Evolutionary conservation across 2,888 invertebrate species (phyloP).

Genomic region (Drosophila affinis): DNA sequence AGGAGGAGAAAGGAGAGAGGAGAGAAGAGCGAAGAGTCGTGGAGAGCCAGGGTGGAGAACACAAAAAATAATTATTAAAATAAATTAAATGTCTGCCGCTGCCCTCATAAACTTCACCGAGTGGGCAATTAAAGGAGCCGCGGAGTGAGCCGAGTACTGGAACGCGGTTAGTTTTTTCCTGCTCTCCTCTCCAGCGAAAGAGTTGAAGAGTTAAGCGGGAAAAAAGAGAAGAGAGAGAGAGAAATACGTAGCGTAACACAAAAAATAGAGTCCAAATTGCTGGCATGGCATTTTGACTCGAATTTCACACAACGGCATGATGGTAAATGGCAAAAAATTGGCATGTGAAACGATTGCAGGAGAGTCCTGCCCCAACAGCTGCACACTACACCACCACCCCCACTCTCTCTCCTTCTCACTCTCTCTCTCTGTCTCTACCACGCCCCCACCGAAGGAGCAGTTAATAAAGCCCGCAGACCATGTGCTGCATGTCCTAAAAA

Average conservation of each 20-base stretch:
- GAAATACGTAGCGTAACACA: neutral
- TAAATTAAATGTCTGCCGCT: slow-evolving; percentile 78
- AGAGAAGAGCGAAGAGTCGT: too few species aligned
- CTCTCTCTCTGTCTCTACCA: neutral
- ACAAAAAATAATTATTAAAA: slow-evolving; percentile 73
- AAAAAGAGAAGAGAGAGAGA: slow-evolving; percentile 4
- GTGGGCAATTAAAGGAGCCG: slow-evolving; percentile 72
- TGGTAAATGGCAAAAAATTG: slow-evolving; percentile 37
- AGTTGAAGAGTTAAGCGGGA: slow-evolving; percentile 45
- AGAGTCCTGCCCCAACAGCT: slow-evolving; percentile 6
- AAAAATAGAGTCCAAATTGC: slow-evolving; percentile 38
- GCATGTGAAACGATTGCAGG: slow-evolving; percentile 35
- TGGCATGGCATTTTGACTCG: slow-evolving; percentile 44
- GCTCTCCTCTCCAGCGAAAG: slow-evolving; percentile 35
- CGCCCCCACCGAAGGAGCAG: slow-evolving; percentile 50
- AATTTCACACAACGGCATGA: slow-evolving; percentile 37
- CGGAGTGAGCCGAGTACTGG: slow-evolving; percentile 28
- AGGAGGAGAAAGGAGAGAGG: neutral
- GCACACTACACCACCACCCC: neutral
- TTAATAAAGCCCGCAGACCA: slow-evolving; percentile 70
- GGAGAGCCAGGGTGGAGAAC: slow-evolving; percentile 7
- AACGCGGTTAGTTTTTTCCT: slow-evolving; percentile 44
- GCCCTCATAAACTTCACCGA: slow-evolving; percentile 74
- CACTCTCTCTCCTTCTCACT: neutral
- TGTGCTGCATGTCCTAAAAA: slow-evolving; percentile 56